Evolutionary conservation across 2,888 invertebrate species (phyloP).

Genomic region (Rhingia rostrata): DNA sequence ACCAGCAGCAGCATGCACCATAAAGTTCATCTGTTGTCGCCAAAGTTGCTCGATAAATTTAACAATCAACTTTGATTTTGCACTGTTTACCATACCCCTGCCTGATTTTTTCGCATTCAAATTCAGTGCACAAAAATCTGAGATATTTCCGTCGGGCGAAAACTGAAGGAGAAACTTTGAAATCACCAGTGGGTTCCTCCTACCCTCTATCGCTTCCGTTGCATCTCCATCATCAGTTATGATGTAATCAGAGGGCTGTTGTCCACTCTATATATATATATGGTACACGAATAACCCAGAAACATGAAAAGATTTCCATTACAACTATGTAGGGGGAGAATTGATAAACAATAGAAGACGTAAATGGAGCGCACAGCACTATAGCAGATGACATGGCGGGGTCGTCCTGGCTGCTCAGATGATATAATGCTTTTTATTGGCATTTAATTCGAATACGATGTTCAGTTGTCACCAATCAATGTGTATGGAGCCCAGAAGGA

Average conservation of each 20-base stretch:
- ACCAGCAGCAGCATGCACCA: slow-evolving; percentile 29
- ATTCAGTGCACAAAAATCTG: slow-evolving; percentile 37
- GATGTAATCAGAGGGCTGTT: slow-evolving; percentile 47
- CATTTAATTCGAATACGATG: slow-evolving; percentile 61
- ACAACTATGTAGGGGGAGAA: slow-evolving; percentile 1
- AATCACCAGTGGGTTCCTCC: slow-evolving; percentile 32
- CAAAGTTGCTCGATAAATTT: slow-evolving; percentile 63
- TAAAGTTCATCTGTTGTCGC: slow-evolving; percentile 67
- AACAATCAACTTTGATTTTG: slow-evolving; percentile 63
- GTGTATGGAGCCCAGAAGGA: slow-evolving; percentile 16
- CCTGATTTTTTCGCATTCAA: slow-evolving; percentile 34
- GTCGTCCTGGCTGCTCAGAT: slow-evolving; percentile 6
- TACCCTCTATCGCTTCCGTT: slow-evolving; percentile 51
- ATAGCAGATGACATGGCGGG: slow-evolving; percentile 12
- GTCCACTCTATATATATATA: slow-evolving; percentile 16
- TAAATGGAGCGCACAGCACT: slow-evolving; percentile 11
- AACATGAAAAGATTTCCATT: background rate
- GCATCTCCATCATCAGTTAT: slow-evolving; percentile 65
- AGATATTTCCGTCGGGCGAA: slow-evolving; percentile 34
- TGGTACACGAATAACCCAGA: slow-evolving; percentile 27
- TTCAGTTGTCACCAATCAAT: slow-evolving; percentile 52
- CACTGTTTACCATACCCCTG: slow-evolving; percentile 22
- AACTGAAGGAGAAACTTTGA: slow-evolving; percentile 54
- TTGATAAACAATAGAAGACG: slow-evolving; percentile 54
- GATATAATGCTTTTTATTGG: slow-evolving; percentile 57